Base-by-base conservation (phyloP, 2,113 vertebrate species). In the Oreochromis spilurus region DNA sequence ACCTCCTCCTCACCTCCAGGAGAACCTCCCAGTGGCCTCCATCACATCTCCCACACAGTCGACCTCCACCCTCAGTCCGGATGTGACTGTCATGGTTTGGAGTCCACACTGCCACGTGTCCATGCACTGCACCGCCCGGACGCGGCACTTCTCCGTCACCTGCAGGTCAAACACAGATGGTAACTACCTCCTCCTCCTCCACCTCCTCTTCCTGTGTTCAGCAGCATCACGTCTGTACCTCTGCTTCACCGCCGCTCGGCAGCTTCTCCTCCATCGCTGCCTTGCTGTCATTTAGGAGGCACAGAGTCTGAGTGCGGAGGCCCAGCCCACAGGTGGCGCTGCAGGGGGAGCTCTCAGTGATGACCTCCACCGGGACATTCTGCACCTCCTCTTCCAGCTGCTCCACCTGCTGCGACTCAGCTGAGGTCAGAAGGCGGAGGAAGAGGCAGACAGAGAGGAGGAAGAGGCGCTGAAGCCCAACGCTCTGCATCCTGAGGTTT, bases 311-410 rank as follows among this genome's bases (percentile, higher is more conserved):
- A 19, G 94, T 91, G 45, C 87, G 96, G 19, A 97, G 21, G 2
- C 98, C 98, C 19, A 96, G 91, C 9, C 98, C 98, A 29, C 98
- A 99, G 53, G 97, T 97, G 83, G 95, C 87, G 6, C 97, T 98
- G 89, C 98, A 99, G 24, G 95, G 34, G 0, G 97, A 97, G 62
- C 95, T 72, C 14, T 91, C 90, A 6, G 96, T 70, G 0, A 91
- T 7, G 0, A 97, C 84, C 84, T 79, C 60, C 1, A 92, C 89
- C 1, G 81, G 75, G 1, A 92, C 88, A 0, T 92, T 19, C 12
- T 70, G 83, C 34, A 94, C 62, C 36, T 92, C 85, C 58, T 19
- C 81, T 83, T 67, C 60, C 1, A 92, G 89, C 54, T 34, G 94
- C 67, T 40, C 34, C 34, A 38, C 19, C 60, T 92, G 85, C 54